A percentile compares a stretch with the other conserved stretches of the same genome.
These are phyloP conservation scores for Drepana falcataria DNA, from an alignment of 2,888 invertebrate species.

Conservation along the genomic window DNA sequence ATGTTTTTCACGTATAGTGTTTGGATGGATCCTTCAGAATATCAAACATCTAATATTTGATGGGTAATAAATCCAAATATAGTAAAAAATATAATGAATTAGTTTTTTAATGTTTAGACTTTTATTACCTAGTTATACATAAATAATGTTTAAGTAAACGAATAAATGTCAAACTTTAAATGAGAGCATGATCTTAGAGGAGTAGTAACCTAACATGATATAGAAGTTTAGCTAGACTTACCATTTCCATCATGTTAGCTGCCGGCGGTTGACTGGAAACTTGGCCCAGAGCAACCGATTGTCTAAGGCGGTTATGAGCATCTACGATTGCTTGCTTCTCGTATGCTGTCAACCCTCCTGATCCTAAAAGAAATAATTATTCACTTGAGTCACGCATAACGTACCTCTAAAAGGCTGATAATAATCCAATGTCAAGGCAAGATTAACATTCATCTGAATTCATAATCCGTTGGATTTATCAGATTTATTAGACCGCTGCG, in stretches of 20 bases:
- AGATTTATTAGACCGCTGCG: constrained; percentile 59
- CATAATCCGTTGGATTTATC: constrained; percentile 44
- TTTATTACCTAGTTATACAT: not conserved
- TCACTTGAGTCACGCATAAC: not conserved
- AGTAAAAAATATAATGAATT: not conserved
- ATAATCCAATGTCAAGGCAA: constrained; percentile 33
- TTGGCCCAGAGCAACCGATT: constrained; percentile 87
- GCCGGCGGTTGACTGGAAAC: constrained; percentile 87
- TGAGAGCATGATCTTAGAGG: not conserved
- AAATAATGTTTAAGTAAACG: not conserved
- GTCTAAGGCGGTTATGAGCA: constrained; percentile 88
- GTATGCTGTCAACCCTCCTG: constrained; percentile 82
- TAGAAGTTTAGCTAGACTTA: constrained; percentile 44
- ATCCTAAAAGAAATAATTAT: constrained; percentile 59
- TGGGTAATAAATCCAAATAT: not conserved
- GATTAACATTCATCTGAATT: constrained; percentile 31
- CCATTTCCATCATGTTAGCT: constrained; percentile 93
- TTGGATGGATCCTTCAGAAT: not conserved
- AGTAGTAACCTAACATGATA: too few relatives aligned
- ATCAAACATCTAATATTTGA: not conserved
- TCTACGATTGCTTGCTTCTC: constrained; percentile 88
- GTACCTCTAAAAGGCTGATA: not conserved
- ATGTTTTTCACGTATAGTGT: not conserved
- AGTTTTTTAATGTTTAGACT: not conserved
- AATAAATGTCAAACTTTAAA: not conserved